A percentile compares a stretch with the other conserved stretches of the same genome.
Conservation (phyloP, 2,888 invertebrate genomes). For the Rhaphigaster nebulosa region DNA sequence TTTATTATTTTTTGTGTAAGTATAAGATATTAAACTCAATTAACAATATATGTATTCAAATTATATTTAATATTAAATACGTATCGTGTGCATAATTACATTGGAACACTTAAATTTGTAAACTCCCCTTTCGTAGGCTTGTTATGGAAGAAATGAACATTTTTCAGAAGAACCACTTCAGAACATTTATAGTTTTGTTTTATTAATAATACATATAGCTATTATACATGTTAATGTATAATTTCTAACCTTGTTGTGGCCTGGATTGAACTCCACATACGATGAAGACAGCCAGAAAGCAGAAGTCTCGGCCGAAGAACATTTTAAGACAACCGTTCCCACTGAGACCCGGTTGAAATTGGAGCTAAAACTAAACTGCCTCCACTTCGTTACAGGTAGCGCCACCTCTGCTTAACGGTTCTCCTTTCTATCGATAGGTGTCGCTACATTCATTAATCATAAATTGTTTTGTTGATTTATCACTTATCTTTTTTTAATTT, state of each 20-base stretch:
- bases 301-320: neutral
- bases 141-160: too few relatives aligned
- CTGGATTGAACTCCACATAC: neutral
- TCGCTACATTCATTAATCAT: neutral
- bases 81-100: too few relatives aligned
- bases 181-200: neutral
- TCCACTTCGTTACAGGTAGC: neutral
- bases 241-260: neutral
- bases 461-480: too few relatives aligned
- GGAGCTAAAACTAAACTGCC: neutral
- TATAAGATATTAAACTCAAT: too few relatives aligned
- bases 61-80: too few relatives aligned
- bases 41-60: too few relatives aligned
- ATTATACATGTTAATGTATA: neutral
- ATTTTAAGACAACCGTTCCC: neutral
- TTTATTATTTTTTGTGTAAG: too few relatives aligned
- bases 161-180: too few relatives aligned
- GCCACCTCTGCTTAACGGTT: neutral
- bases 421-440: neutral
- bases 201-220: neutral
- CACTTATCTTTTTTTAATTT: too few relatives aligned
- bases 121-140: too few relatives aligned
- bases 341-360: neutral
- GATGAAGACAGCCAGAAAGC: neutral
- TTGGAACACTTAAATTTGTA: too few relatives aligned